These are phyloP conservation scores for Melinaea menophilus DNA, from an alignment of 2,888 invertebrate genomes.

Conservation along the genomic window DNA sequence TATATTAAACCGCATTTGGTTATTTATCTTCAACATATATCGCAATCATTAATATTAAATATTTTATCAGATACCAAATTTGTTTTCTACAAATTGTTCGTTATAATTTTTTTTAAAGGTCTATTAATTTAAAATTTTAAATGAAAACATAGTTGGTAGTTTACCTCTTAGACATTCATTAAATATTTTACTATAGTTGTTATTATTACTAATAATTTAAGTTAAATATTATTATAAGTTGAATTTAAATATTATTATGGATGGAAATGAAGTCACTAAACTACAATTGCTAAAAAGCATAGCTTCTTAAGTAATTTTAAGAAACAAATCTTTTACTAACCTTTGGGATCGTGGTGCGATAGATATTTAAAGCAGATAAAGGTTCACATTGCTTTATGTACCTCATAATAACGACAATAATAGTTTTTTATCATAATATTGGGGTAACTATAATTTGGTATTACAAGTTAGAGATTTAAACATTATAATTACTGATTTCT, in stretches of 20 bases:
- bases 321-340: conserved; percentile 47
- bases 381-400: neutral
- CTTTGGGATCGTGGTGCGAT: conserved; percentile 41
- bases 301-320: conserved; percentile 3
- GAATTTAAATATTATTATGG: conserved; percentile 1
- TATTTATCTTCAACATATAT: conserved; percentile 3
- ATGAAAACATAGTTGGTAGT: no score
- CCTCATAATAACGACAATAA: conserved; percentile 6
- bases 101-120: neutral
- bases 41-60: neutral
- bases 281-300: neutral
- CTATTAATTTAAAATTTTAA: neutral
- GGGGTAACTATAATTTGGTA: conserved; percentile 42
- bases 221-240: neutral
- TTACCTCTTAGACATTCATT: no score
- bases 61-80: neutral
- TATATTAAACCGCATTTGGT: conserved; percentile 12
- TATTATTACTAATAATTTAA: neutral
- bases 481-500: neutral
- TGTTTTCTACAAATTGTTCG: neutral
- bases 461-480: conserved; percentile 14
- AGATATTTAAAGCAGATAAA: conserved; percentile 4
- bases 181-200: no score
- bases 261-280: neutral
- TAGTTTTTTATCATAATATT: conserved; percentile 18